Evolutionary conservation across 2,113 vertebrate species (phyloP).

Genomic region (Stegostoma tigrinum): DNA sequence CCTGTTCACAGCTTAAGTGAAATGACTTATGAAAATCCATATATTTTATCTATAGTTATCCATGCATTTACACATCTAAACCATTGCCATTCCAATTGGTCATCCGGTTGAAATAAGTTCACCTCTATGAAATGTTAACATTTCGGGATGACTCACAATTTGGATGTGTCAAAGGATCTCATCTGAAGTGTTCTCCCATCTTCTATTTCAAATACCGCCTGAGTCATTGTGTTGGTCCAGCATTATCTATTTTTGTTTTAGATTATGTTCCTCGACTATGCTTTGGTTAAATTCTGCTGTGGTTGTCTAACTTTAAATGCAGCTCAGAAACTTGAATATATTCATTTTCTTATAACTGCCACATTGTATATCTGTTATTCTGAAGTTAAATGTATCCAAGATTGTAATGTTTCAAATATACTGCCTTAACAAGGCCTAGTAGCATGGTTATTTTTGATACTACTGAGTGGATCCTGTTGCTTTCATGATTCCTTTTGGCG

Average conservation of each 20-base stretch:
- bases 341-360: neutral
- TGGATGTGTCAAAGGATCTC: neutral
- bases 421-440: neutral
- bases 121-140: neutral
- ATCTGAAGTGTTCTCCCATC: neutral
- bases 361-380: neutral
- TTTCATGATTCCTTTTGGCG: neutral
- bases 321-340: neutral
- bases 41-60: neutral
- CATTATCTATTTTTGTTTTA: neutral
- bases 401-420: neutral
- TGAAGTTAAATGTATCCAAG: neutral
- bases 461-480: neutral
- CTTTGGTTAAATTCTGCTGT: neutral
- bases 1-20: neutral
- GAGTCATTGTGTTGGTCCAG: neutral
- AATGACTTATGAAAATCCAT: neutral
- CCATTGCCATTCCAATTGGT: neutral
- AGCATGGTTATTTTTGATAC: neutral
- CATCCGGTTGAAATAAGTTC: neutral
- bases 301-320: neutral
- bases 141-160: neutral
- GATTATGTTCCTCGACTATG: neutral
- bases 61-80: neutral
- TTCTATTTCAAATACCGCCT: neutral